A percentile compares a stretch with the other conserved stretches of the same genome.
Evolutionary conservation across 1,140 invertebrate species (phyloP).

Genomic region (Cepaea nemoralis): DNA sequence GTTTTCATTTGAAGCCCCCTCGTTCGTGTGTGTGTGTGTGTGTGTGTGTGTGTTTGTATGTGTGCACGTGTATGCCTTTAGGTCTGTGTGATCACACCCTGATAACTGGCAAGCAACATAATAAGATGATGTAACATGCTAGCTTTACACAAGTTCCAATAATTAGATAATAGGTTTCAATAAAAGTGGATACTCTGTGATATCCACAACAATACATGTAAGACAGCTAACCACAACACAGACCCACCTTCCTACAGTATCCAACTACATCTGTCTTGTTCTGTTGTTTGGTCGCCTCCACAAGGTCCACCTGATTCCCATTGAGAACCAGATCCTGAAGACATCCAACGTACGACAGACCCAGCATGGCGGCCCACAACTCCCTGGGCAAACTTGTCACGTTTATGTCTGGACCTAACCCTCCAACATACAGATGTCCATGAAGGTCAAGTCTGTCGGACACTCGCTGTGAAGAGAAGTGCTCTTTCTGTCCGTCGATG

Average conservation of each 20-base stretch:
- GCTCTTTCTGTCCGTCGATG: constrained; percentile 89
- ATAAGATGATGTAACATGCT: too few species aligned
- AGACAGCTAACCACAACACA: too few species aligned
- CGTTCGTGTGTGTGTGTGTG: too few species aligned
- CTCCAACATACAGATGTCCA: constrained; percentile 88
- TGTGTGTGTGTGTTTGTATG: too few species aligned
- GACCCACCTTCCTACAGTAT: constrained; percentile 72
- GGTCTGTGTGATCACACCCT: too few species aligned
- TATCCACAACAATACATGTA: too few species aligned
- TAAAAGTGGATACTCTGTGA: too few species aligned
- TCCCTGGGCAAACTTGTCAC: constrained; percentile 83
- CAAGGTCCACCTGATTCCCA: constrained; percentile 91
- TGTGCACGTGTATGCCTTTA: too few species aligned
- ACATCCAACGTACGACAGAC: constrained; percentile 94
- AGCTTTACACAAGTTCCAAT: too few species aligned
- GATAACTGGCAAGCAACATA: too few species aligned
- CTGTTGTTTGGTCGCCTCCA: constrained; percentile 88
- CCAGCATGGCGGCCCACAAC: constrained; percentile 90
- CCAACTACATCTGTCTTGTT: constrained; percentile 78
- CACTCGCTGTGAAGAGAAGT: constrained; percentile 83
- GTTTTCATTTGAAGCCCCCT: too few species aligned
- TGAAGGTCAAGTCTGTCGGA: constrained; percentile 85
- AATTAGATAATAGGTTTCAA: too few species aligned
- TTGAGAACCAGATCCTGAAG: constrained; percentile 93
- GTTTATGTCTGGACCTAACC: constrained; percentile 69